These are phyloP conservation scores for Amphimallon solstitiale DNA, from an alignment of 2,888 invertebrate genomes.

Conservation along the genomic window DNA sequence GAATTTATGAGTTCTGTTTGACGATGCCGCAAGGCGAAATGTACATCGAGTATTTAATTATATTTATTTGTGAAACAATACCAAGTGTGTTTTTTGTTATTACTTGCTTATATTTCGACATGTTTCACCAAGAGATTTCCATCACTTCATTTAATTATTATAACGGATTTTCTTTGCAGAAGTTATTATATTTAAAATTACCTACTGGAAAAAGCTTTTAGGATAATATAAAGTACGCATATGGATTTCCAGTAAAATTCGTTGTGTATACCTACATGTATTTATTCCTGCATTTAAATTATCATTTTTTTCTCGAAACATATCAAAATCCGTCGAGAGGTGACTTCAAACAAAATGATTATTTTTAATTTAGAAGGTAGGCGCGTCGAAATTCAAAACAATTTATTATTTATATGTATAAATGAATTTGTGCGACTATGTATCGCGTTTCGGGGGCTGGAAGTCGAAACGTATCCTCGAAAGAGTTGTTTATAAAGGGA, in stretches of 20 bases:
- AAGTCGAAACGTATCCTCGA: background rate
- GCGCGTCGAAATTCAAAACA: background rate
- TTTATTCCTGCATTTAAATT: background rate
- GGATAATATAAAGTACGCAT: slow-evolving; percentile 4
- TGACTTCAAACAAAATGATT: background rate
- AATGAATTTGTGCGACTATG: slow-evolving; percentile 36
- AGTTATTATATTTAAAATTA: too few relatives aligned
- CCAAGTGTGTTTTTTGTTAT: too few relatives aligned
- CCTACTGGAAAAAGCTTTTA: slow-evolving; percentile 15
- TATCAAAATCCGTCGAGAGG: background rate
- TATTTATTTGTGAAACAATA: too few relatives aligned
- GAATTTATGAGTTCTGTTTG: too few relatives aligned
- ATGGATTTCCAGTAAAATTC: background rate
- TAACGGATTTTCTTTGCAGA: too few relatives aligned
- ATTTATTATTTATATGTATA: slow-evolving; percentile 44
- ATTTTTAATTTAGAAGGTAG: slow-evolving; percentile 28
- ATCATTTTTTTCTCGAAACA: slow-evolving; percentile 2
- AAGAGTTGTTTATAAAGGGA: slow-evolving; percentile 50
- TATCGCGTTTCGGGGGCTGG: background rate
- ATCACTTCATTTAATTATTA: too few relatives aligned
- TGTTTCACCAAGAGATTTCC: too few relatives aligned
- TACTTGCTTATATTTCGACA: too few relatives aligned
- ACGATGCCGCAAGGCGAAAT: too few relatives aligned
- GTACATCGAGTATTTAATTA: too few relatives aligned
- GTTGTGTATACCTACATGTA: background rate